Evolutionary conservation across 2,797 vertebrate species (phyloP).

Genomic region (Enoplosus armatus): DNA sequence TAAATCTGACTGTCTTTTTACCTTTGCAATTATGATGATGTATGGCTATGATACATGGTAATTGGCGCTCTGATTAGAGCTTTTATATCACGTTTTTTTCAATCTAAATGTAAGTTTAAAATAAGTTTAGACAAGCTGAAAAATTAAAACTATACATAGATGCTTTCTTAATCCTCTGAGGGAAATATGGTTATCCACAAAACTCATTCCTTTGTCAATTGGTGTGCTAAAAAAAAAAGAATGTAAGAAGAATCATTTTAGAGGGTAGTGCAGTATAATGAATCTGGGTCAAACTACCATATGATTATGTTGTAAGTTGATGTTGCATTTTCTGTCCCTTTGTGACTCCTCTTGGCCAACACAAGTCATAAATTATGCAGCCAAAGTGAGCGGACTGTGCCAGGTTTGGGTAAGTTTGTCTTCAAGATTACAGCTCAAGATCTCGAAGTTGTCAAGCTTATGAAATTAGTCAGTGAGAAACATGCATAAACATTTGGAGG

Average conservation of each 20-base stretch:
- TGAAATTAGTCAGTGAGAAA: conserved; percentile 40
- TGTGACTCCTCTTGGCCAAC: conserved; percentile 24
- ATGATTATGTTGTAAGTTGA: conserved; percentile 69
- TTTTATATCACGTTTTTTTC: conserved; percentile 4
- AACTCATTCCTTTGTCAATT: conserved; percentile 21
- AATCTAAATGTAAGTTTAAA: not conserved
- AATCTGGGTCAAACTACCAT: conserved; percentile 53
- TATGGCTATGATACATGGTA: not conserved
- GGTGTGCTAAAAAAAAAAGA: conserved; percentile 1
- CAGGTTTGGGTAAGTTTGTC: conserved; percentile 19
- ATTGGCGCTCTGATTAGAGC: conserved; percentile 19
- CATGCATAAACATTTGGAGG: not conserved
- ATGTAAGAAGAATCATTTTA: conserved; percentile 42
- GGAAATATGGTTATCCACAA: conserved; percentile 34
- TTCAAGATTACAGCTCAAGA: conserved; percentile 35
- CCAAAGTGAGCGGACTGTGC: conserved; percentile 4
- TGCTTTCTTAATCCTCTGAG: conserved; percentile 2
- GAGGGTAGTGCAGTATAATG: conserved; percentile 20
- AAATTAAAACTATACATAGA: conserved; percentile 11
- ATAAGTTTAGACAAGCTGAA: conserved; percentile 14
- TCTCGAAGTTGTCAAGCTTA: not conserved
- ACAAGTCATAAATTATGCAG: conserved; percentile 27
- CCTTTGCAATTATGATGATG: conserved; percentile 29
- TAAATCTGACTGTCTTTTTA: conserved; percentile 28
- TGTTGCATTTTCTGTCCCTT: conserved; percentile 41